phyloP scores from a whole-genome alignment of 2,888 invertebrate species.

The Cancer borealis region DNA sequence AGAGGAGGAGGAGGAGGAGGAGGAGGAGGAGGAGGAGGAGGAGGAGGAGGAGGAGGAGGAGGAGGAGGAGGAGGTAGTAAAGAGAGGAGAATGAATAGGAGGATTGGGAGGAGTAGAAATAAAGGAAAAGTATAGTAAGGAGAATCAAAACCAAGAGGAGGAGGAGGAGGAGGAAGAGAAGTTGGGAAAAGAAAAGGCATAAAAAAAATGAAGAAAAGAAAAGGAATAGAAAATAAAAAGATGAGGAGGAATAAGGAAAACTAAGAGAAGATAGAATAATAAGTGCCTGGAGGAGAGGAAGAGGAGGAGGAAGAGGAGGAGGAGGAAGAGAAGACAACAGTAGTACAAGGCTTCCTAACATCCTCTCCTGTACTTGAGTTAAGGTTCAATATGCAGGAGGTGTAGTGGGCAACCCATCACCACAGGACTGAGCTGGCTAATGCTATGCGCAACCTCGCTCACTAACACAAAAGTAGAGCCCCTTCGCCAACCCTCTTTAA shows the following conservation, averaged over 20 bases:
- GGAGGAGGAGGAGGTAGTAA: neutral
- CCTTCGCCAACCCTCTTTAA: neutral
- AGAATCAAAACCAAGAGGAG: neutral
- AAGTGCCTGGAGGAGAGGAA: neutral
- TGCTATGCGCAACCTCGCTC: neutral
- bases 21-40: neutral
- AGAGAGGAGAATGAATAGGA: neutral
- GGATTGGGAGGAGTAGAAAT: neutral
- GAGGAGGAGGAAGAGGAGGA: constrained; percentile 18
- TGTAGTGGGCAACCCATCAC: neutral
- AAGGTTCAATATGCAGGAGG: constrained; percentile 26
- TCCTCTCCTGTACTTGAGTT: neutral
- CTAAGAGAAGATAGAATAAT: no score
- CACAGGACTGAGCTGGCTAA: neutral
- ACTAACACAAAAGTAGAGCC: neutral
- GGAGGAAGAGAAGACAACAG: neutral
- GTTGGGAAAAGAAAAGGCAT: neutral
- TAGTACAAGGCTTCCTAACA: neutral
- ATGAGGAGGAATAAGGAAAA: neutral
- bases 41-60: neutral
- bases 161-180: neutral
- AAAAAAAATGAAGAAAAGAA: neutral
- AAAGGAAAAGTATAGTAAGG: no score
- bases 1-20: neutral
- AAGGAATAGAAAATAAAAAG: neutral